Percentiles rank a stretch among this genome's conserved stretches.
These are phyloP conservation scores for Aricia agestis DNA, from an alignment of 1,140 invertebrate genomes.

Conservation along the genomic window DNA sequence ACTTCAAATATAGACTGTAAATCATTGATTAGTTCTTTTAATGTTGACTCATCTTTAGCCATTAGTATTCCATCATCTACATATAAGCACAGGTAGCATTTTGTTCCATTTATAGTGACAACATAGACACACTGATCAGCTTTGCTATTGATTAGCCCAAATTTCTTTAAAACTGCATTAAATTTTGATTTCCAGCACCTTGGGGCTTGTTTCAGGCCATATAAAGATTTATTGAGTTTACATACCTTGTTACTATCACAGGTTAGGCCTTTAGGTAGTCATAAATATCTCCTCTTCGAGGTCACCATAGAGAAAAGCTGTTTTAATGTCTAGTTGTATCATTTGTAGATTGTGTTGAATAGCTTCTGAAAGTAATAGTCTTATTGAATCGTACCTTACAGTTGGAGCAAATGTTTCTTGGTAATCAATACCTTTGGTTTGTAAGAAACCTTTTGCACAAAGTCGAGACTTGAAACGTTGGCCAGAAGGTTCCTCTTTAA, in stretches of 20 bases:
- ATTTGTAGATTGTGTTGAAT: slow-evolving; percentile 34
- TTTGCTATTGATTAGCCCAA: slow-evolving; percentile 44
- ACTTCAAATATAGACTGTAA: slow-evolving; percentile 33
- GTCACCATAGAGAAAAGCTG: slow-evolving; percentile 38
- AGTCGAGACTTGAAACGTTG: slow-evolving; percentile 31
- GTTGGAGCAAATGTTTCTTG: slow-evolving; percentile 37
- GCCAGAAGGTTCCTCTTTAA: slow-evolving; percentile 41
- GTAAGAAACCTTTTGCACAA: slow-evolving; percentile 39
- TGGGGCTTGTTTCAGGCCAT: slow-evolving; percentile 62
- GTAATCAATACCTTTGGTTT: slow-evolving; percentile 39
- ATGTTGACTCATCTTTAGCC: slow-evolving; percentile 23
- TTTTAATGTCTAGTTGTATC: slow-evolving; percentile 39
- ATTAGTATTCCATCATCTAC: slow-evolving; percentile 70
- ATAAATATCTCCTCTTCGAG: slow-evolving; percentile 39
- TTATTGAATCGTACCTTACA: slow-evolving; percentile 38
- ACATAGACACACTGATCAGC: slow-evolving; percentile 60
- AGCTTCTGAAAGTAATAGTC: slow-evolving; percentile 36
- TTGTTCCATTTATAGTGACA: slow-evolving; percentile 27
- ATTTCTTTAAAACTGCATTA: slow-evolving; percentile 35
- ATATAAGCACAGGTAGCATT: slow-evolving; percentile 59
- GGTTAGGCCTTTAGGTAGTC: slow-evolving; percentile 33
- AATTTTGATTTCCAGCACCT: slow-evolving; percentile 52
- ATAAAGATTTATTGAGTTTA: slow-evolving; percentile 51
- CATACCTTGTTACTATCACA: slow-evolving; percentile 35
- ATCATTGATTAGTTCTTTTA: slow-evolving; percentile 37